These are phyloP conservation scores for Leptinotarsa peninsularis DNA, from an alignment of 2,888 invertebrate genomes.

Conservation along the genomic window DNA sequence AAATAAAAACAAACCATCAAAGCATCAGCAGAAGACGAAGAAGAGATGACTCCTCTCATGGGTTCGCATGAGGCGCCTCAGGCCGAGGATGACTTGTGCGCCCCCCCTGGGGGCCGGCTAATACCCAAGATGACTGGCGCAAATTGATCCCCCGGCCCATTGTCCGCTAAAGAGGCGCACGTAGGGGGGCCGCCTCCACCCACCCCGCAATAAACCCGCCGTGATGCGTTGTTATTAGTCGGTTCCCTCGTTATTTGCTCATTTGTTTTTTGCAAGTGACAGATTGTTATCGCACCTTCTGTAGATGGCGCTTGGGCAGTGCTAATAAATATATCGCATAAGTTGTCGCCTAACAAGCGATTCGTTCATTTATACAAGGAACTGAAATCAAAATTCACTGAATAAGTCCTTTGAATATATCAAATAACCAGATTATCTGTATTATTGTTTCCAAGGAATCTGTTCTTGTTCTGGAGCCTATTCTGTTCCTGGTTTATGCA, in stretches of 20 bases:
- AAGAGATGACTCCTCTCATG: slow-evolving; percentile 49
- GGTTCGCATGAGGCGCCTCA: slow-evolving; percentile 51
- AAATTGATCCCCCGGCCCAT: slow-evolving; percentile 58
- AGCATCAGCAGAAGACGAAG: slow-evolving; percentile 3
- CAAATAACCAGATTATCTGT: too few species aligned
- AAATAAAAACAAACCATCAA: slow-evolving; percentile 38
- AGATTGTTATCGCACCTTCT: slow-evolving; percentile 33
- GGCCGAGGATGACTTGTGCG: slow-evolving; percentile 61
- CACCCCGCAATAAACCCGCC: slow-evolving; percentile 50
- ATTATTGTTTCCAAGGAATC: not conserved
- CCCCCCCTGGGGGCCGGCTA: slow-evolving; percentile 62
- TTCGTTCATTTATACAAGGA: too few species aligned
- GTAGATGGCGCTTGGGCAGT: not conserved
- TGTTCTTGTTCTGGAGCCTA: too few species aligned
- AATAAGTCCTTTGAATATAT: too few species aligned
- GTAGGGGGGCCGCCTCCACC: slow-evolving; percentile 60
- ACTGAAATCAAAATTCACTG: too few species aligned
- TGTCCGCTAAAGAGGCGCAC: slow-evolving; percentile 64
- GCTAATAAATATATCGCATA: too few species aligned
- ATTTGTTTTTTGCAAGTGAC: slow-evolving; percentile 44
- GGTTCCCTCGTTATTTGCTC: slow-evolving; percentile 53
- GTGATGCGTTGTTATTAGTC: slow-evolving; percentile 58
- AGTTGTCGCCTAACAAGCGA: too few species aligned
- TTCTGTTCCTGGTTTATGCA: too few species aligned
- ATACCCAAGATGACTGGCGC: slow-evolving; percentile 64